phyloP scores from a whole-genome alignment of 2,113 vertebrate species.

The Euleptes europaea region DNA sequence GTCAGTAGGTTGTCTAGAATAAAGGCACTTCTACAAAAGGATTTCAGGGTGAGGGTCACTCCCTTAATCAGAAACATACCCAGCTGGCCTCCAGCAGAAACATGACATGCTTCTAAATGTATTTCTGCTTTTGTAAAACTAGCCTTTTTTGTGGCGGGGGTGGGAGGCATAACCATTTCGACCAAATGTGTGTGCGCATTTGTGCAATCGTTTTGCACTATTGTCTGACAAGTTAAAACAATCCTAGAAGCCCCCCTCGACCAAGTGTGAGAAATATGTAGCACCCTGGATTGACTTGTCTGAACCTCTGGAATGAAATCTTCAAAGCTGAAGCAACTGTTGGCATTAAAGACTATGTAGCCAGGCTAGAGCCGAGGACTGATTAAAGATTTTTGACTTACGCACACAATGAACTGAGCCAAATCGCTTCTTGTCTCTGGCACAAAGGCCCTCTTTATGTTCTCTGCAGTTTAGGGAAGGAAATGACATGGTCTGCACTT shows the following conservation, averaged over 20 bases:
- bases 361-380: conserved; percentile 6
- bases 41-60: conserved; percentile 81
- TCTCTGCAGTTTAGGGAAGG: conserved; percentile 18
- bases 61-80: conserved; percentile 82
- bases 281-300: conserved; percentile 1
- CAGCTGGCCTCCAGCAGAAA: conserved; percentile 74
- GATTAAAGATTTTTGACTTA: conserved; percentile 58
- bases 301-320: conserved; percentile 55
- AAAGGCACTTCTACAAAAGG: conserved; percentile 82
- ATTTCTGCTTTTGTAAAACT: conserved; percentile 70
- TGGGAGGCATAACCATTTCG: conserved; percentile 64
- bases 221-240: conserved; percentile 50
- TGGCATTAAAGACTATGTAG: conserved; percentile 46
- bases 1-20: conserved; percentile 79
- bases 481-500: conserved; percentile 37
- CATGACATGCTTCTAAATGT: conserved; percentile 75
- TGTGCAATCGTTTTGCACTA: conserved; percentile 71
- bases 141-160: conserved; percentile 53
- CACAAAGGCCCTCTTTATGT: conserved; percentile 53
- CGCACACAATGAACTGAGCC: conserved; percentile 34
- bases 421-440: conserved; percentile 8
- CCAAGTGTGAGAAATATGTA: conserved; percentile 58
- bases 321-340: conserved; percentile 54
- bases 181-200: conserved; percentile 63
- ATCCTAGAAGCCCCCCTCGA: conserved; percentile 55